phyloP scores from a whole-genome alignment of 1,140 invertebrate species.

The Macrobrachium nipponense region DNA sequence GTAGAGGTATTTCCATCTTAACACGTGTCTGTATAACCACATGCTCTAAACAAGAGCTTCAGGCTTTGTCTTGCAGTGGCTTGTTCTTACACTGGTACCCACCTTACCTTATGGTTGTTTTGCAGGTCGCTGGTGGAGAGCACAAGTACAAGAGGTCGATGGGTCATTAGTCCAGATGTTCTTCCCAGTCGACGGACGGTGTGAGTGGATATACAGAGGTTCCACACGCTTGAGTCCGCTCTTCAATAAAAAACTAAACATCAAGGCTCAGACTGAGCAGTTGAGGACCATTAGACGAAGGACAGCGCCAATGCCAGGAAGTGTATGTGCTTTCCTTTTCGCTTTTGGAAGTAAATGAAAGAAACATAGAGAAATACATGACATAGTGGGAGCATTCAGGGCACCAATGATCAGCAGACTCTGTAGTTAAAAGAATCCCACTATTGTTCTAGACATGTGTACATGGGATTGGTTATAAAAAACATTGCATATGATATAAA shows the following conservation, averaged over 20 bases:
- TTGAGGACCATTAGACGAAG: constrained; percentile 53
- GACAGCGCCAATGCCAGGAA: constrained; percentile 43
- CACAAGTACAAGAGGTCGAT: constrained; percentile 84
- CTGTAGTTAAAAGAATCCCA: too few relatives aligned
- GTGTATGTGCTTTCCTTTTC: constrained; percentile 37
- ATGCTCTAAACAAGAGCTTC: neutral
- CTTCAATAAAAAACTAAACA: constrained; percentile 76
- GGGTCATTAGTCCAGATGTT: constrained; percentile 88
- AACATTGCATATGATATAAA: neutral
- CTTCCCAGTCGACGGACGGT: constrained; percentile 81
- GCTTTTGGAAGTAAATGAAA: too few relatives aligned
- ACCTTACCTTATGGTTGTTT: neutral
- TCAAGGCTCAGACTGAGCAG: constrained; percentile 58
- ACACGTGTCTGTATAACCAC: too few relatives aligned
- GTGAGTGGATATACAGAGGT: constrained; percentile 95
- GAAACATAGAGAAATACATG: too few relatives aligned
- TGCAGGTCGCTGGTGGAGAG: constrained; percentile 81
- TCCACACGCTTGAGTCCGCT: constrained; percentile 86
- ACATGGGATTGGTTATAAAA: too few relatives aligned
- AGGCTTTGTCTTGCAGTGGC: too few relatives aligned
- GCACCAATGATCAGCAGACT: too few relatives aligned
- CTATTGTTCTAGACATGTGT: too few relatives aligned
- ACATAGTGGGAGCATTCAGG: too few relatives aligned
- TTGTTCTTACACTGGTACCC: neutral
- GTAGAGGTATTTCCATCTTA: too few relatives aligned